phyloP scores from a whole-genome alignment of 1,140 invertebrate genomes.

The Scaptomyza pallida region DNA sequence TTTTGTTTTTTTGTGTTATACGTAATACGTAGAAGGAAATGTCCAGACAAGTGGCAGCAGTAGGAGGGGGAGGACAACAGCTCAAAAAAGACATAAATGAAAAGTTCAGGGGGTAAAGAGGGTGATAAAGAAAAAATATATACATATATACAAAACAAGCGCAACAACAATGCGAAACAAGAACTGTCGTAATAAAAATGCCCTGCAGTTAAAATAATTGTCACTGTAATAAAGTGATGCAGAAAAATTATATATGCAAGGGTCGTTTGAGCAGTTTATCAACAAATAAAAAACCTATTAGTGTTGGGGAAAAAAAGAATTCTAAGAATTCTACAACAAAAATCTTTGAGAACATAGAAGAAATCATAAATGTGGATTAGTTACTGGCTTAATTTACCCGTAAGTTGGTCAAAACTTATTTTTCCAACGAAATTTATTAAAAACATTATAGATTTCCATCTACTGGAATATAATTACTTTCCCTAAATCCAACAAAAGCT shows the following conservation, averaged over 20 bases:
- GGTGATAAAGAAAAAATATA: constrained; percentile 1
- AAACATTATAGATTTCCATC: no score
- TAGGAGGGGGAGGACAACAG: background rate
- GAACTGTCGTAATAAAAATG: constrained; percentile 79
- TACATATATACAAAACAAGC: no score
- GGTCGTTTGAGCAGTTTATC: constrained; percentile 23
- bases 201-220: constrained; percentile 82
- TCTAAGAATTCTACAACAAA: no score
- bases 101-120: constrained; percentile 21
- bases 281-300: no score
- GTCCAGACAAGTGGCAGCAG: constrained; percentile 39
- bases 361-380: no score
- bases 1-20: constrained; percentile 14
- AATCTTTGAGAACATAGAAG: no score
- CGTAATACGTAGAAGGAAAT: constrained; percentile 2
- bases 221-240: constrained; percentile 80
- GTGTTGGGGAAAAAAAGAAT: no score
- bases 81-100: constrained; percentile 34
- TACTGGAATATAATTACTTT: no score
- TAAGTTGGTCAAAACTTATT: no score
- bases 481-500: no score
- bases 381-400: no score
- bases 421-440: no score
- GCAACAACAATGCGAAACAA: constrained; percentile 50
- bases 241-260: constrained; percentile 65